Conservation (phyloP, 2,888 invertebrate genomes). For the Hydrotaea cyrtoneurina region DNA sequence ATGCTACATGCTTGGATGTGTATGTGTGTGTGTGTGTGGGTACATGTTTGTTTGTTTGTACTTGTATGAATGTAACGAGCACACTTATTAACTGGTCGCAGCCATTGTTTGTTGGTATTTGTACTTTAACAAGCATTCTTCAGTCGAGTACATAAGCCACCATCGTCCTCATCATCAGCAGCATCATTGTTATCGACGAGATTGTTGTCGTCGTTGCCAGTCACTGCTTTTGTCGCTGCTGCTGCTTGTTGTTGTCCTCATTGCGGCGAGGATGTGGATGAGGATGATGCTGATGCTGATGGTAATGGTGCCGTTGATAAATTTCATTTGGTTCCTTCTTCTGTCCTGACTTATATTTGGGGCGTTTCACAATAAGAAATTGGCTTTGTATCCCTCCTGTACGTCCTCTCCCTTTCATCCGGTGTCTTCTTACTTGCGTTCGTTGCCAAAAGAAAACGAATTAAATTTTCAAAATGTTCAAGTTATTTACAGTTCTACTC, state of each 20-base stretch:
- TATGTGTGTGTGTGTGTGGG: constrained; percentile 7
- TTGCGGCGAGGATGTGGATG: neutral
- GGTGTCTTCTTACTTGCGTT: neutral
- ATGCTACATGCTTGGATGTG: neutral
- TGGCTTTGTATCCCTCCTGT: constrained; percentile 43
- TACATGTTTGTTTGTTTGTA: constrained; percentile 18
- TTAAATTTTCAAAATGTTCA: constrained; percentile 33
- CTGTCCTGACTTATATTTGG: constrained; percentile 55
- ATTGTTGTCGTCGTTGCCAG: constrained; percentile 42
- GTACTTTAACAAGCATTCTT: constrained; percentile 61
- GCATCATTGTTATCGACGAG: constrained; percentile 15
- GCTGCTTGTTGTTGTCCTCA: constrained; percentile 50
- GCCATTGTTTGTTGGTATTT: constrained; percentile 63
- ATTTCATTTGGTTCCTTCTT: constrained; percentile 16
- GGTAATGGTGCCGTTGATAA: constrained; percentile 50
- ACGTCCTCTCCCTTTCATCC: neutral
- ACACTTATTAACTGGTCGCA: constrained; percentile 58
- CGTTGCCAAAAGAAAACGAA: constrained; percentile 31
- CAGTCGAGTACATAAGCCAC: constrained; percentile 63
- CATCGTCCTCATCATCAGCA: constrained; percentile 57
- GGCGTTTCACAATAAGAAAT: constrained; percentile 59
- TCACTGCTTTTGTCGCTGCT: constrained; percentile 30
- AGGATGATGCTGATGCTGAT: constrained; percentile 8
- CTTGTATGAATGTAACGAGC: constrained; percentile 26
- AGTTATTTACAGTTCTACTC: constrained; percentile 36